Percentiles rank a stretch among this genome's conserved stretches.
These are phyloP conservation scores for Pseudomugil gertrudae DNA, from an alignment of 2,797 vertebrate genomes.

Conservation along the genomic window DNA sequence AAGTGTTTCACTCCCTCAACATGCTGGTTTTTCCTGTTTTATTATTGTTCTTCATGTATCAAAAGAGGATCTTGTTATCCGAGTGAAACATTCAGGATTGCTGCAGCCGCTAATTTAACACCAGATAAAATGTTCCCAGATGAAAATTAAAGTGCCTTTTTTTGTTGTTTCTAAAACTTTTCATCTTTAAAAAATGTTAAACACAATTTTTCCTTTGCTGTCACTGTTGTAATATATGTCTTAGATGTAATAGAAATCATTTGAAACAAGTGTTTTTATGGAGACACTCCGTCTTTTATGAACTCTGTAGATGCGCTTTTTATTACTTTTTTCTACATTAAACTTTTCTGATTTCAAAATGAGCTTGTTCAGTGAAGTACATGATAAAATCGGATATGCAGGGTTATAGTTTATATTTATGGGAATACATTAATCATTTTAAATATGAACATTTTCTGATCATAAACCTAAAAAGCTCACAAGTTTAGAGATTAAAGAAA, in stretches of 20 bases:
- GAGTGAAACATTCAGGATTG: slow-evolving; percentile 5
- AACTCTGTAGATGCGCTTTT: background rate
- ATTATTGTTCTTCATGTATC: slow-evolving; percentile 20
- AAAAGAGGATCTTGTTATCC: slow-evolving; percentile 4
- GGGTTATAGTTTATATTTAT: no score
- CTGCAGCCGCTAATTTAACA: slow-evolving; percentile 13
- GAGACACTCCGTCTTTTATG: slow-evolving; percentile 14
- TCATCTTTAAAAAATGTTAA: slow-evolving; percentile 49
- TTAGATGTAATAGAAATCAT: slow-evolving; percentile 38
- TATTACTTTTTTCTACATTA: slow-evolving; percentile 55
- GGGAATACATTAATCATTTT: no score
- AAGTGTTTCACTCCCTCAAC: slow-evolving; percentile 11
- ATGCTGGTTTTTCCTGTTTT: slow-evolving; percentile 1
- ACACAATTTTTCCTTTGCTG: slow-evolving; percentile 14
- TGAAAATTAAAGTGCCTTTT: slow-evolving; percentile 47
- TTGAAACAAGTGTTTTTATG: slow-evolving; percentile 5
- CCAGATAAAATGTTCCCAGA: background rate
- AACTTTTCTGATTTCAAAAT: slow-evolving; percentile 45
- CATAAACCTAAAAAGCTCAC: no score
- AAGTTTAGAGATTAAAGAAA: no score
- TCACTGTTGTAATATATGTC: slow-evolving; percentile 27
- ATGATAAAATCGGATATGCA: background rate
- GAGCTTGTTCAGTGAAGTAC: slow-evolving; percentile 4
- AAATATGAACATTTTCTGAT: no score
- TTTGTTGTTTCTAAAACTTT: slow-evolving; percentile 15